Evolutionary conservation across 2,888 invertebrate species (phyloP).

Genomic region (Chalcis sispes): DNA sequence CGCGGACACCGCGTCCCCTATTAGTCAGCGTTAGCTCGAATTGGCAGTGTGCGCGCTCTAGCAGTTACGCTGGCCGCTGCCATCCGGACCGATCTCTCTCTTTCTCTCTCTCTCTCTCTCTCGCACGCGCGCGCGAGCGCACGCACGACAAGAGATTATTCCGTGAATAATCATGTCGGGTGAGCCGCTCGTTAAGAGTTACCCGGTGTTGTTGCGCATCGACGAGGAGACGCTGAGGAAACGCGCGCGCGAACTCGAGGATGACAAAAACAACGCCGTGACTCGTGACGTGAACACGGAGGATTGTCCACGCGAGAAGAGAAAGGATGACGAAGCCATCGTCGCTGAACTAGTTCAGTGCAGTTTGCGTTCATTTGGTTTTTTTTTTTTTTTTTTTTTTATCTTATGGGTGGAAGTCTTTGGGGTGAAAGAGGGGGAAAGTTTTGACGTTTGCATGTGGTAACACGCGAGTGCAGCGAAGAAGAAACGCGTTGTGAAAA

Average conservation of each 20-base stretch:
- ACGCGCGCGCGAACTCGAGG: not conserved
- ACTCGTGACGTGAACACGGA: not conserved
- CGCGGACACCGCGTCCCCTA: not conserved
- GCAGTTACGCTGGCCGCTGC: not conserved
- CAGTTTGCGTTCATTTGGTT: not conserved
- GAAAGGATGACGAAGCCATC: conserved; percentile 6
- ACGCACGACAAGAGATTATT: no score
- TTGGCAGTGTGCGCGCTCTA: not conserved
- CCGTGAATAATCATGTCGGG: not conserved
- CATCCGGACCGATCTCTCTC: conserved; percentile 1
- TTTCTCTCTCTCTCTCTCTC: not conserved
- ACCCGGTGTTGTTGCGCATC: conserved; percentile 26
- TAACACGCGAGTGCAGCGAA: no score
- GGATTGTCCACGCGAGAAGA: no score
- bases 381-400: no score
- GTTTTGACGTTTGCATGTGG: no score
- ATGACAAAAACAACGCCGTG: not conserved
- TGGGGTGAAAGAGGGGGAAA: no score
- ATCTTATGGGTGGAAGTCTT: no score
- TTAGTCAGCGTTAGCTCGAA: not conserved
- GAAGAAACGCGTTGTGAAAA: no score
- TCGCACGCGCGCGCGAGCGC: no score
- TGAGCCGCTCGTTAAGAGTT: not conserved
- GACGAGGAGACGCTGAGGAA: conserved; percentile 41
- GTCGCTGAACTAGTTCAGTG: conserved; percentile 41